A percentile compares a stretch with the other conserved stretches of the same genome.
Conservation (phyloP, 2,888 invertebrate species). For the Pycnomerus fuliginosus region DNA sequence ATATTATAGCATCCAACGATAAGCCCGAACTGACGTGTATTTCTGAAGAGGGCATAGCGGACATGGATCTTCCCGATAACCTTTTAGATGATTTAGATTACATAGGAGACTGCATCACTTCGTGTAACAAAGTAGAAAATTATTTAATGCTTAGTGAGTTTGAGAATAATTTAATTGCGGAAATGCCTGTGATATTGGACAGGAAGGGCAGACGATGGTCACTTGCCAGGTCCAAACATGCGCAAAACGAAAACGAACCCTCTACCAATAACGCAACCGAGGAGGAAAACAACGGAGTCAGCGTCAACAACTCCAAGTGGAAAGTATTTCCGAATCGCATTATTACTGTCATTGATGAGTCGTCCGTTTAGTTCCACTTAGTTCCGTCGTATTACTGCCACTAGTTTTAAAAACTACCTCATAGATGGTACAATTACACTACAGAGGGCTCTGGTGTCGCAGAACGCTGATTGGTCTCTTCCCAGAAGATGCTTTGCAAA, state of each 20-base stretch:
- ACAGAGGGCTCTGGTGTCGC: no score
- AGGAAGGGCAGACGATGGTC: constrained; percentile 73
- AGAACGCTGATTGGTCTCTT: no score
- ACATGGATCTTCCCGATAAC: constrained; percentile 80
- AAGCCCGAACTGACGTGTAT: constrained; percentile 80
- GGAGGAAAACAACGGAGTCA: constrained; percentile 56
- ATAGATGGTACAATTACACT: no score
- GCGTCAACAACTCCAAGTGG: constrained; percentile 46
- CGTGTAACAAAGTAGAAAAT: constrained; percentile 84
- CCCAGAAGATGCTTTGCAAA: no score
- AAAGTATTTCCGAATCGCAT: constrained; percentile 60
- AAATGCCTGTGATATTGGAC: constrained; percentile 72
- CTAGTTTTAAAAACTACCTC: constrained; percentile 29
- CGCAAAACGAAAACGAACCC: constrained; percentile 51
- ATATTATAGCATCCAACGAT: constrained; percentile 55
- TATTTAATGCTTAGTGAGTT: constrained; percentile 84
- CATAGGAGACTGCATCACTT: constrained; percentile 80
- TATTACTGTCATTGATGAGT: constrained; percentile 78
- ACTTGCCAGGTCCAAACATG: constrained; percentile 58
- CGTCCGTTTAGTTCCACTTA: constrained; percentile 56
- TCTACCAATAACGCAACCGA: constrained; percentile 52
- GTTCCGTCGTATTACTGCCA: constrained; percentile 26
- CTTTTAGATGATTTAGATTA: constrained; percentile 76
- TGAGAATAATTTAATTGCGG: constrained; percentile 80
- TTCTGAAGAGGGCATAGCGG: constrained; percentile 81